These are phyloP conservation scores for Anoplopoma fimbria DNA, from an alignment of 2,113 vertebrate genomes.

Conservation along the genomic window DNA sequence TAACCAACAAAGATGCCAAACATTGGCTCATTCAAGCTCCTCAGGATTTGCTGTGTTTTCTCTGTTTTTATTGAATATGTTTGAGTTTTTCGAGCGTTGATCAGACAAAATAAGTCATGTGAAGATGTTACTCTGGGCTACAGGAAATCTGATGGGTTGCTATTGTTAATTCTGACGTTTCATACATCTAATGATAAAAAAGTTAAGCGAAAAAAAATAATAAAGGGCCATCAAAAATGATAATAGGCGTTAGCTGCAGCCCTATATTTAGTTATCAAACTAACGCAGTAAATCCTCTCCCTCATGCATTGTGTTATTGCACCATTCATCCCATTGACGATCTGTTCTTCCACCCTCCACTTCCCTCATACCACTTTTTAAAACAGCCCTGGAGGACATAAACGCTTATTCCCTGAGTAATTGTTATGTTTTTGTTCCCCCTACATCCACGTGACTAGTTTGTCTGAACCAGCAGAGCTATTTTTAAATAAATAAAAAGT, in stretches of 20 bases:
- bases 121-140: neutral
- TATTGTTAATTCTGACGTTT: neutral
- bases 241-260: neutral
- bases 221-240: rapidly evolving
- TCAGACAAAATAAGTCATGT: neutral
- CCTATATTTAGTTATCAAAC: neutral
- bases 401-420: constrained; percentile 17
- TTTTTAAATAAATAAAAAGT: constrained; percentile 47
- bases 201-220: neutral
- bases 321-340: neutral
- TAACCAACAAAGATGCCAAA: neutral
- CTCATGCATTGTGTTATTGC: neutral
- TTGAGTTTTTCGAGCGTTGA: neutral
- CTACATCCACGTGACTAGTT: constrained; percentile 9
- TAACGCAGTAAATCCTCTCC: constrained; percentile 5
- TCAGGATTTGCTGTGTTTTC: neutral
- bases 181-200: neutral
- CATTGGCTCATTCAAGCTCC: too few relatives aligned
- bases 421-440: neutral
- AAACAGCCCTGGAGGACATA: constrained; percentile 13
- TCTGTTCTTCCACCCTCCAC: neutral
- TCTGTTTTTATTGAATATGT: neutral
- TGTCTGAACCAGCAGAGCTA: constrained; percentile 39
- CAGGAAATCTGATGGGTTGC: neutral
- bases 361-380: neutral